Percentiles rank a stretch among this genome's conserved stretches.
Evolutionary conservation across 1,140 invertebrate species (phyloP).

Genomic region (Eumaeus atala): DNA sequence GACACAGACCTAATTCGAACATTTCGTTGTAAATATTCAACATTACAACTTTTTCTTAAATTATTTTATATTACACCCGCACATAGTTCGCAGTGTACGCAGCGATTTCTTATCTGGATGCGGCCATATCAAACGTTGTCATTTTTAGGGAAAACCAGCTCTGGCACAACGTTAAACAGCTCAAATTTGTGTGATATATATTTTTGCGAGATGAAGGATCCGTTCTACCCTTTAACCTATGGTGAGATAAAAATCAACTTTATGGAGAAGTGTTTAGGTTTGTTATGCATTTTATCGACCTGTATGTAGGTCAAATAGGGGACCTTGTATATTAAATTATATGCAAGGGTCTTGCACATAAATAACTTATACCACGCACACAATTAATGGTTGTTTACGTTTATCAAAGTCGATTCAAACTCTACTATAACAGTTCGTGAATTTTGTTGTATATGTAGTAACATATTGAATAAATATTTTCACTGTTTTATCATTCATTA

Average conservation of each 20-base stretch:
- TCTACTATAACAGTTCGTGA: too few species aligned
- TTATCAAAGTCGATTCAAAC: not conserved
- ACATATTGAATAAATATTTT: too few species aligned
- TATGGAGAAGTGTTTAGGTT: constrained; percentile 29
- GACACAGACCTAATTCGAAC: too few species aligned
- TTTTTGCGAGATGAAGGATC: constrained; percentile 37
- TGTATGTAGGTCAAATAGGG: constrained; percentile 49
- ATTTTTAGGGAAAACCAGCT: constrained; percentile 34
- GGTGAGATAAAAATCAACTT: constrained; percentile 35
- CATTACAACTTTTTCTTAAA: too few species aligned
- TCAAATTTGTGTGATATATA: constrained; percentile 34
- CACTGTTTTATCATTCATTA: too few species aligned
- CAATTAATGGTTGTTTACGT: constrained; percentile 18
- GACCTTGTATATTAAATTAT: constrained; percentile 36
- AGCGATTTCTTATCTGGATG: constrained; percentile 39
- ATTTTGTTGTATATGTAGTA: too few species aligned
- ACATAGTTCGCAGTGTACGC: not conserved
- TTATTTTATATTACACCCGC: too few species aligned
- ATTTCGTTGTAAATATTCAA: too few species aligned
- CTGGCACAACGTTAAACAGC: constrained; percentile 33
- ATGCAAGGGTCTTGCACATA: constrained; percentile 29
- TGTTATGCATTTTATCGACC: constrained; percentile 29
- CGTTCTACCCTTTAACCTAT: constrained; percentile 47
- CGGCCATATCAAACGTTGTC: constrained; percentile 50
- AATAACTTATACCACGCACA: constrained; percentile 23